Conservation (phyloP, 2,113 vertebrate species). For the Ictalurus furcatus region DNA sequence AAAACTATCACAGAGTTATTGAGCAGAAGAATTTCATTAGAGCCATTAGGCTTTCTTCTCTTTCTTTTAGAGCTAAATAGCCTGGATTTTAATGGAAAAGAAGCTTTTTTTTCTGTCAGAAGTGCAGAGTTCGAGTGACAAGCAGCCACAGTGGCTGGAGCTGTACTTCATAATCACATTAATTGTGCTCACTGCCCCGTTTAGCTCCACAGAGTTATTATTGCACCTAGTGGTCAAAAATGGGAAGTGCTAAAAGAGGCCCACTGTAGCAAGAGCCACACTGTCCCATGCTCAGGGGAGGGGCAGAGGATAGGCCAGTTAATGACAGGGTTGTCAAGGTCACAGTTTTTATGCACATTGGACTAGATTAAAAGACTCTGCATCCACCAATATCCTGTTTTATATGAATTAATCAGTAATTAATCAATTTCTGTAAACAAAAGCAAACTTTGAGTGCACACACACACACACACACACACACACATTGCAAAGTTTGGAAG, state of each 20-base stretch:
- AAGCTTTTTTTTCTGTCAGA: slow-evolving; percentile 23
- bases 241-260: neutral
- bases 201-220: neutral
- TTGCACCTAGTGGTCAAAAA: slow-evolving; percentile 6
- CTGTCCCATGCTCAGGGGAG: neutral
- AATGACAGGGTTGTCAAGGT: neutral
- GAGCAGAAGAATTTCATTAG: slow-evolving; percentile 41
- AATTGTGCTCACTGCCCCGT: neutral
- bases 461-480: neutral
- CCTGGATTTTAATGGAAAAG: slow-evolving; percentile 9
- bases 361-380: neutral
- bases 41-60: slow-evolving; percentile 1
- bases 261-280: neutral
- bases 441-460: neutral
- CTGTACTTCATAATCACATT: slow-evolving; percentile 7
- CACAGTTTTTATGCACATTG: neutral
- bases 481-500: too few relatives aligned
- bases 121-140: slow-evolving; percentile 33
- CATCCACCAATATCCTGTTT: neutral
- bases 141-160: neutral
- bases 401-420: neutral
- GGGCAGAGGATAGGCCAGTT: neutral
- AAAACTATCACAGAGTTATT: slow-evolving; percentile 29
- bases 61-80: neutral
- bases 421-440: neutral